Evolutionary conservation across 2,888 invertebrate species (phyloP).

Genomic region (Craniophora ligustri): DNA sequence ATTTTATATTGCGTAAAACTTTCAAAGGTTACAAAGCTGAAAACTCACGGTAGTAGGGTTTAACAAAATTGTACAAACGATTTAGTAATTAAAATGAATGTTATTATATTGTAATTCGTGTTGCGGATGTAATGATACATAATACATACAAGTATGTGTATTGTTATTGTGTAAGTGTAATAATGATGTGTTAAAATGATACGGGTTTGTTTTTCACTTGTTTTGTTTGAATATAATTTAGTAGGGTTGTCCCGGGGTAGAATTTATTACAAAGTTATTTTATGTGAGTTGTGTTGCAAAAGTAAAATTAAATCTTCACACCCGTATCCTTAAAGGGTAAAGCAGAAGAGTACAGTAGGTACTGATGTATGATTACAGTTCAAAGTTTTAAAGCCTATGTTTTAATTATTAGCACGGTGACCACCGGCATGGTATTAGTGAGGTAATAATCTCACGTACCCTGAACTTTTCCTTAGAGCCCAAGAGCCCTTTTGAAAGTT

Average conservation of each 20-base stretch:
- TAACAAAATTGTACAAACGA: conserved; percentile 35
- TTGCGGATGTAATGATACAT: conserved; percentile 13
- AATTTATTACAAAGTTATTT: neutral
- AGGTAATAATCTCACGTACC: too few species aligned
- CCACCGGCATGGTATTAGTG: too few species aligned
- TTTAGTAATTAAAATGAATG: conserved; percentile 36
- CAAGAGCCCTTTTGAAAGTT: too few species aligned
- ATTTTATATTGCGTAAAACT: neutral
- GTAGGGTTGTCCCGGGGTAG: neutral
- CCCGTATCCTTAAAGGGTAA: too few species aligned
- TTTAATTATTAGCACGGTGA: too few species aligned
- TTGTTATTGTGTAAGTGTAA: too few species aligned
- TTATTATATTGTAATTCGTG: conserved; percentile 25
- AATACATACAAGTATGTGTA: too few species aligned
- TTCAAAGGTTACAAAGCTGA: neutral
- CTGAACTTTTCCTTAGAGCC: too few species aligned
- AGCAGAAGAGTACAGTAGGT: too few species aligned
- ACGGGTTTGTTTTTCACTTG: conserved; percentile 4
- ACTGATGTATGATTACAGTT: too few species aligned
- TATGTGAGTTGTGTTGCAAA: neutral
- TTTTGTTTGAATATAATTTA: conserved; percentile 16
- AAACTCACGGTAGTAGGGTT: neutral
- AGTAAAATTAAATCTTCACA: neutral
- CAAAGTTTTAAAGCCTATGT: too few species aligned
- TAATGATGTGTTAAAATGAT: conserved; percentile 27